These are phyloP conservation scores for Thripadectes ignobilis DNA, from an alignment of 2,797 vertebrate species.

Conservation along the genomic window DNA sequence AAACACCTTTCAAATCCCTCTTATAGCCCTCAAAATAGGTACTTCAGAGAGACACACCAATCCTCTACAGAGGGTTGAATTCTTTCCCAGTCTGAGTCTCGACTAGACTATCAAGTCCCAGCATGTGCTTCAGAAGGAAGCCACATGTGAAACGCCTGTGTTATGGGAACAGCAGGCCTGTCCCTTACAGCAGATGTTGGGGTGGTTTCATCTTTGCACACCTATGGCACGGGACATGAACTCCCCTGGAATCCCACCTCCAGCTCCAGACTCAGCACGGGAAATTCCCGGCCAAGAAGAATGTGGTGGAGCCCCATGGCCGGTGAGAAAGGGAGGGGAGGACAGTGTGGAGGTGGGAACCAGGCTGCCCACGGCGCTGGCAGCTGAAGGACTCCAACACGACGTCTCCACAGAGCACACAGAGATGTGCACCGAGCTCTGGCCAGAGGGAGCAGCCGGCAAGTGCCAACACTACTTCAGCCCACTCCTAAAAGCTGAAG, in stretches of 20 bases:
- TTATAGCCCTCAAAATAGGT: constrained; percentile 1
- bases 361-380: background rate
- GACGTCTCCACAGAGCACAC: background rate
- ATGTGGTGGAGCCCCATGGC: accelerated
- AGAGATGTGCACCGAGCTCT: background rate
- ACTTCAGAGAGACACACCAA: constrained; percentile 20
- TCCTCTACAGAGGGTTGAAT: background rate
- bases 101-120: constrained; percentile 42
- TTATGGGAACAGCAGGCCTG: constrained; percentile 22
- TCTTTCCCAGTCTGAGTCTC: constrained; percentile 24
- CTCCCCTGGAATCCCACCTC: background rate
- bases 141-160: constrained; percentile 20
- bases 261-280: accelerated
- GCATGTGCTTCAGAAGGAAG: constrained; percentile 34
- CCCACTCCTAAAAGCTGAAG: background rate
- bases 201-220: background rate
- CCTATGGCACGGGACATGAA: background rate
- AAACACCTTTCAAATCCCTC: constrained; percentile 38
- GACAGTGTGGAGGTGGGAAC: background rate
- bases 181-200: background rate
- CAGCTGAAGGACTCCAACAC: background rate
- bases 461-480: background rate
- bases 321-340: background rate
- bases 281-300: background rate
- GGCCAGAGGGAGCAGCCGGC: background rate